A percentile compares a stretch with the other conserved stretches of the same genome.
These are phyloP conservation scores for Anastrepha ludens DNA, from an alignment of 1,140 invertebrate species.

Conservation along the genomic window DNA sequence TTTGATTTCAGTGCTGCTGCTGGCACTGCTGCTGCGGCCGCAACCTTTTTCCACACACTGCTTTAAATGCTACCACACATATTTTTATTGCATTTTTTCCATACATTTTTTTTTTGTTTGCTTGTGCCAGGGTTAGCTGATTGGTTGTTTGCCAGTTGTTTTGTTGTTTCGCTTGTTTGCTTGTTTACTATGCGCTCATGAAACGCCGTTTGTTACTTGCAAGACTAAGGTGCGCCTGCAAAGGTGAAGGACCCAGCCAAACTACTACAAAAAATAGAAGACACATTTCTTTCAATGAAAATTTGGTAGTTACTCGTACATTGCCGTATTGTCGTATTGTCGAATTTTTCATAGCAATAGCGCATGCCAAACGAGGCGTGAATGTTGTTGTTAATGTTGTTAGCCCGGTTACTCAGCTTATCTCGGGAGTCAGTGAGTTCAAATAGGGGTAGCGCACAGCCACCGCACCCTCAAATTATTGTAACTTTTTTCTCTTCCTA, in stretches of 20 bases:
- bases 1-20: background rate
- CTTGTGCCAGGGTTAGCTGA: background rate
- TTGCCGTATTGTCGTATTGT: background rate
- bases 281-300: conserved; percentile 4
- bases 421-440: background rate
- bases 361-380: conserved; percentile 38
- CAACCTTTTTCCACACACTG: background rate
- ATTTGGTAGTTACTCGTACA: background rate
- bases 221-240: background rate
- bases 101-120: background rate
- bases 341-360: background rate
- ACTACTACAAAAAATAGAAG: too few relatives aligned
- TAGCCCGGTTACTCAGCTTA: background rate
- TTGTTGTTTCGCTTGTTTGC: background rate
- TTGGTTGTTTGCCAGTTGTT: background rate
- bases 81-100: background rate
- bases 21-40: too few relatives aligned
- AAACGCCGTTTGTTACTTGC: background rate
- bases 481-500: background rate
- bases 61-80: background rate
- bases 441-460: background rate
- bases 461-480: background rate
- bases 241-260: background rate
- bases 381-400: background rate
- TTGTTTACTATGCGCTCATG: background rate